Evolutionary conservation across 2,888 invertebrate genomes (phyloP), one percentile per base, ranked within the genome.

Genomic region (Dasypolia templi): DNA sequence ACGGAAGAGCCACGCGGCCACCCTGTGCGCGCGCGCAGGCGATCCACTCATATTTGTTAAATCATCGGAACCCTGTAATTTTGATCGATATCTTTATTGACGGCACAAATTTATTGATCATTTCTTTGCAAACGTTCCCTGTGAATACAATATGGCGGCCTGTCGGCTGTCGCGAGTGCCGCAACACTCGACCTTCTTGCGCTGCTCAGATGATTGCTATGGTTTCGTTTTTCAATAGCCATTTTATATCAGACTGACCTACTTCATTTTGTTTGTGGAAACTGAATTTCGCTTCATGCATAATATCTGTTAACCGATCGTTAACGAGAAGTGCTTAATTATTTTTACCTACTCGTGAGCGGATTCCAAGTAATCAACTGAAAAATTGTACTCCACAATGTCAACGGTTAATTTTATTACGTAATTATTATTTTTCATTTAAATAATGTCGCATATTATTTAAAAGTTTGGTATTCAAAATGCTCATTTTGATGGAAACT

Each of bases 41-140:
- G 93, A 94, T 92, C 93, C 89, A 88, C 90, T 93, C 94, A 92
- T 95, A 95, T 95, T 96, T 96, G 95, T 95, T 95, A 96, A 95
- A 96, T 94, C 95, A 95, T 95, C 95, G 90, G 92, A 93, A 94
- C 95, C 95, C 96, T 95, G 92, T 96, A 96, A 96, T 96, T 96
- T 96, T 96, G 96, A 96, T 96, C 95, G 94, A 95, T 96, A 96
- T 96, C 96, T 96, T 96, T 95, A 96, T 94, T 94, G 95, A 94
- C 92, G 91, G 94, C 91, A 92, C 92, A 94, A 95, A 95, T 95
- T 96, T 96, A 96, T 96, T 95, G 95, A 94, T 92, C 93, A 95
- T 95, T 95, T 95, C 94, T 94, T 95, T 93, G 92, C 94, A 95
- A 95, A 94, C 93, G 92, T 91, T 93, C 91, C 91, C 90, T 88